Conservation (phyloP, 2,888 invertebrate species). For the Lasioglossum morio region DNA sequence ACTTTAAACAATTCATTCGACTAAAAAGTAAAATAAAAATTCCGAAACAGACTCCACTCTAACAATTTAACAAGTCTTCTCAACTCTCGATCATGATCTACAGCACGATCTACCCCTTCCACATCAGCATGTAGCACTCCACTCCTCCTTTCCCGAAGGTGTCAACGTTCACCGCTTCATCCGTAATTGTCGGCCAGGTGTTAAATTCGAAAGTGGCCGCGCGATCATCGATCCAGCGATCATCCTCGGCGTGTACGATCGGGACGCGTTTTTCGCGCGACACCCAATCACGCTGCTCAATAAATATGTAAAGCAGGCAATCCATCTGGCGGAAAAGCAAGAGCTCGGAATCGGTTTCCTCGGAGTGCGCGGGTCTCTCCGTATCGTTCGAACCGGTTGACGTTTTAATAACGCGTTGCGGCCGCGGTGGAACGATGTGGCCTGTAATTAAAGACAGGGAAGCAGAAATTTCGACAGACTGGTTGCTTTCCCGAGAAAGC, state of each 20-base stretch:
- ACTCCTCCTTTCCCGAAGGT: not conserved
- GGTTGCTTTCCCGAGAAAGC: slow-evolving; percentile 41
- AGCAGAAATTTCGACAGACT: slow-evolving; percentile 28
- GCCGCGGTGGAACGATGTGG: not conserved
- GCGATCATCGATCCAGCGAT: not conserved
- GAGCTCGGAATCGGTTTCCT: slow-evolving; percentile 10
- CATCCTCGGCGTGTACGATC: not conserved
- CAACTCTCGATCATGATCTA: too few relatives aligned
- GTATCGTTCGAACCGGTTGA: not conserved
- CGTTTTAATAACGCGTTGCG: slow-evolving; percentile 45
- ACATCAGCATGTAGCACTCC: too few relatives aligned
- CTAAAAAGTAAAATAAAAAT: too few relatives aligned
- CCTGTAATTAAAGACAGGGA: slow-evolving; percentile 35
- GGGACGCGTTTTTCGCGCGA: slow-evolving; percentile 12
- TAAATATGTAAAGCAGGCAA: slow-evolving; percentile 47
- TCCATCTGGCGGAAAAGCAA: slow-evolving; percentile 7
- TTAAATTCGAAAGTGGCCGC: not conserved
- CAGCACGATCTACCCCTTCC: too few relatives aligned
- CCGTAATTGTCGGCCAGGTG: not conserved
- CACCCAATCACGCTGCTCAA: not conserved
- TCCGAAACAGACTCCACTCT: too few relatives aligned
- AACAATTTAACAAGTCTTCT: too few relatives aligned
- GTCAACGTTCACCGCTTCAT: not conserved
- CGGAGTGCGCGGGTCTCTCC: not conserved
- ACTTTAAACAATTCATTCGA: too few relatives aligned